Evolutionary conservation across 2,113 vertebrate genomes (phyloP).

Genomic region (Mesembrinibis cayennensis): DNA sequence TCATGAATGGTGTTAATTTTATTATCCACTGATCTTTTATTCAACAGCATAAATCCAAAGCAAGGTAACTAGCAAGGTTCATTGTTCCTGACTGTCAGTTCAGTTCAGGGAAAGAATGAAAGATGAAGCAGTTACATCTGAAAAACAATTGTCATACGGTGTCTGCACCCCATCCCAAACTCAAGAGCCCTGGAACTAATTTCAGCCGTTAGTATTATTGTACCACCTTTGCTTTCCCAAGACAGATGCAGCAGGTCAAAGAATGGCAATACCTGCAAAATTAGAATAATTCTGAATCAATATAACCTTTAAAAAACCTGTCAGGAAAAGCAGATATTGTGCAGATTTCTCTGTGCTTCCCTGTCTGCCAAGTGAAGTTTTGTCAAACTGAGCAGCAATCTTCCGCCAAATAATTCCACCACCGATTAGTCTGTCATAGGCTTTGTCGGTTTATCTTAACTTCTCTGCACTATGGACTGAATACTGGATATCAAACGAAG

Average conservation of each 20-base stretch:
- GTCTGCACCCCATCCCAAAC: background rate
- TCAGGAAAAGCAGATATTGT: background rate
- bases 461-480: background rate
- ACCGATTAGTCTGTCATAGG: conserved; percentile 2
- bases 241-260: background rate
- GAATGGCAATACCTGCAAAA: background rate
- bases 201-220: background rate
- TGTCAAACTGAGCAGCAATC: background rate
- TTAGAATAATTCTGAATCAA: background rate
- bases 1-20: background rate
- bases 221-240: background rate
- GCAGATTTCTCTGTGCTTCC: background rate
- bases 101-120: background rate
- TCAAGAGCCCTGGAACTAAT: background rate
- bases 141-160: background rate
- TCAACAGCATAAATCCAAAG: background rate
- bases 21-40: background rate
- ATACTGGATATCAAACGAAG: background rate
- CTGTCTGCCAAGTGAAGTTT: background rate
- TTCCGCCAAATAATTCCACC: background rate
- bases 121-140: background rate
- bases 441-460: conserved; percentile 20
- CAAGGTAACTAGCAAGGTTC: background rate
- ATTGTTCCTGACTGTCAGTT: background rate
- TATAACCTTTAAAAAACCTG: background rate